phyloP scores from a whole-genome alignment of 2,113 vertebrate genomes.

The Cygnus atratus region DNA sequence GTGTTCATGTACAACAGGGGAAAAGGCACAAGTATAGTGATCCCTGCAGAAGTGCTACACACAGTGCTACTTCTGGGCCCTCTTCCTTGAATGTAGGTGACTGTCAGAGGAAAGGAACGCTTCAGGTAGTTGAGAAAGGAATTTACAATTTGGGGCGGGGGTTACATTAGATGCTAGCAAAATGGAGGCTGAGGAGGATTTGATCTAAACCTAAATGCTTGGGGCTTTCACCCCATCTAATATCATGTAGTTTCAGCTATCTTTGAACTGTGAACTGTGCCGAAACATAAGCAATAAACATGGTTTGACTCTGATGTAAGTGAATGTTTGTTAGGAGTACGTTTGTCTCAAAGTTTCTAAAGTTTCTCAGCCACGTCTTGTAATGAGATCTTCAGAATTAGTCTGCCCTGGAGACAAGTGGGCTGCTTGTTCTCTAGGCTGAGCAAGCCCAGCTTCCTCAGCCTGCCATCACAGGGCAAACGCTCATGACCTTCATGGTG shows the following conservation, averaged over 20 bases:
- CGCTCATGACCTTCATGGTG: background rate
- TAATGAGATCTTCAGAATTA: background rate
- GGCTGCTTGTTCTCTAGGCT: background rate
- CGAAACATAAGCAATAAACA: background rate
- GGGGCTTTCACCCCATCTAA: background rate
- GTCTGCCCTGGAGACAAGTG: background rate
- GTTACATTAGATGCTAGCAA: background rate
- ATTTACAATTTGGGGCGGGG: background rate
- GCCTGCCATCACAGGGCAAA: background rate
- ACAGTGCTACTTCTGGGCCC: background rate
- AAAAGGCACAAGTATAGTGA: background rate
- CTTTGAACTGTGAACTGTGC: background rate
- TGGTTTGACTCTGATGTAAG: background rate
- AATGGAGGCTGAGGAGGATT: background rate
- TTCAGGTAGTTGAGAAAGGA: background rate
- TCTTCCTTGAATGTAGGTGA: background rate
- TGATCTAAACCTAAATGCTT: background rate
- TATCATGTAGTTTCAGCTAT: background rate
- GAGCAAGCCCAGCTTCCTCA: no score
- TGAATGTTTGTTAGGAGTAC: background rate
- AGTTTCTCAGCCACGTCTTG: background rate
- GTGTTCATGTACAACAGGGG: background rate
- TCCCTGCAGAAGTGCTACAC: background rate
- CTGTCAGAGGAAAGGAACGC: accelerated
- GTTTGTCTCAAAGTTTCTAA: background rate